Evolutionary conservation across 1,140 invertebrate species (phyloP), one percentile per base, ranked within the genome.

Genomic region (Sycophila sp.): DNA sequence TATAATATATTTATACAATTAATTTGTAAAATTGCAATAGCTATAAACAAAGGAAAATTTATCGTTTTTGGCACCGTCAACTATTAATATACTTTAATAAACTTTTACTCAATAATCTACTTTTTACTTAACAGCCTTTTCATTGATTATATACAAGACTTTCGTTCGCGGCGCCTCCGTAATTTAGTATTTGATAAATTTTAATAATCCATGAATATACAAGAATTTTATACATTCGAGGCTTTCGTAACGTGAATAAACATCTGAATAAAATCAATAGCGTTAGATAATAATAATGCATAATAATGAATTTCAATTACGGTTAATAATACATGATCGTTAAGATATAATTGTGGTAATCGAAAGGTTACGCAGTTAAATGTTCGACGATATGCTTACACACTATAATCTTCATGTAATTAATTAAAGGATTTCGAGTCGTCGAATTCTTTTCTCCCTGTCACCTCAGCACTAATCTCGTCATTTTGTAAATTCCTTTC

Each of bases 191-290:
- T 53, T 22, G 13, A 38, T 30, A 38, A 38, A 53, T 28, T 22
- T 26, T 28, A n/a, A 55, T 59, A 70, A 63, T 73, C 24, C 17
- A 68, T 51, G 71, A 68, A 74, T 67, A 66, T 69, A 69, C 69
- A 72, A 74, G 10, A 11, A 69, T 56, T 73, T 70, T 38, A 40
- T 45, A 55, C 51, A 32, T 26, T 62, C 11, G 24, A 67, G 66
- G 53, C 5, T 63, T 59, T 32, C 17, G 26, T 65, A 78, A 78
- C 76, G 69, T 40, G 66, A 75, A 77, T 80, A 80, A 77, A 79
- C 72, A 71, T 80, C 32, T 79, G 19, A 72, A 80, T 81, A 76
- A 80, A 78, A 76, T 75, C 49, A 80, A 77, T 80, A 75, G 38
- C 56, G 17, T 36, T 28, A 62, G 17, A 10, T 55, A 40, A 51